Evolutionary conservation across 1,140 invertebrate genomes (phyloP).

Genomic region (Leptinotarsa undecemlineata): DNA sequence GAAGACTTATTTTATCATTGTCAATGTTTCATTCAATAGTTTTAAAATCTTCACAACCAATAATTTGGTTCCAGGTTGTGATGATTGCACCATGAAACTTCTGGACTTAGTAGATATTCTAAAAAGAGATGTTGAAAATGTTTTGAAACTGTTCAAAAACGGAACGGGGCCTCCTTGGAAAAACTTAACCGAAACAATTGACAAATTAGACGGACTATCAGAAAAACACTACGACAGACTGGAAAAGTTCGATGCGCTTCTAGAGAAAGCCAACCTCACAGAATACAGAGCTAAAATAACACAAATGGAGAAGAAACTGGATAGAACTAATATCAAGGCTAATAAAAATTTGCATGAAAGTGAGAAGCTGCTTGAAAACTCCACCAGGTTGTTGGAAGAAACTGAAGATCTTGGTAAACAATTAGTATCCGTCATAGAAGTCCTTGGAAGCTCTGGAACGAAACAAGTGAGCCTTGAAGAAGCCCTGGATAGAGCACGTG

Average conservation of each 20-base stretch:
- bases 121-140: conserved; percentile 38
- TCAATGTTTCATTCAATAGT: too few relatives aligned
- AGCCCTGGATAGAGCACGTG: conserved; percentile 40
- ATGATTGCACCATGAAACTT: conserved; percentile 86
- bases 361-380: conserved; percentile 14
- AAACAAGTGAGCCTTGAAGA: conserved; percentile 40
- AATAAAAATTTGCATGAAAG: conserved; percentile 11
- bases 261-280: conserved; percentile 51
- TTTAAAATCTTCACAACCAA: too few relatives aligned
- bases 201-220: conserved; percentile 32
- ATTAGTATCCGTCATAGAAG: conserved; percentile 24
- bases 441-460: conserved; percentile 45
- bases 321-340: conserved; percentile 21
- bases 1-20: too few relatives aligned
- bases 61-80: conserved; percentile 70
- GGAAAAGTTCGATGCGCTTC: conserved; percentile 58
- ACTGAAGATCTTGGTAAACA: background rate
- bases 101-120: conserved; percentile 64
- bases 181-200: conserved; percentile 32
- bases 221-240: conserved; percentile 48
- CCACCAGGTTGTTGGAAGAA: background rate
- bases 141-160: conserved; percentile 46
- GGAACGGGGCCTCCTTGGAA: conserved; percentile 48
- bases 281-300: conserved; percentile 42
- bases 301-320: conserved; percentile 30